Evolutionary conservation across 2,888 invertebrate genomes (phyloP).

Genomic region (Cosmorhoe ocellata): DNA sequence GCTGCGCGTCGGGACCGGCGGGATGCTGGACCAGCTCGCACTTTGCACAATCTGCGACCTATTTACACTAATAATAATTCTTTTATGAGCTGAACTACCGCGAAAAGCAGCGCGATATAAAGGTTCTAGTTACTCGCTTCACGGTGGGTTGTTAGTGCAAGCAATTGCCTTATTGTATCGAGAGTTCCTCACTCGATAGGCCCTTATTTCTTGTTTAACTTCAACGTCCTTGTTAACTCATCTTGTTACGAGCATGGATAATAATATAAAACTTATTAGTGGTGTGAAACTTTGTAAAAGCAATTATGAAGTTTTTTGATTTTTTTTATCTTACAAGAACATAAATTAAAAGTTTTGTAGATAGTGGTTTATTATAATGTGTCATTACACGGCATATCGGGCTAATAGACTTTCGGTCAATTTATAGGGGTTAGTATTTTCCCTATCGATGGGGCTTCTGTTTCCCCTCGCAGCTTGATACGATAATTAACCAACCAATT

Average conservation of each 20-base stretch:
- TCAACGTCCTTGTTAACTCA: slow-evolving; percentile 31
- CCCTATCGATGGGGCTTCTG: slow-evolving; percentile 19
- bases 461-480: slow-evolving; percentile 15
- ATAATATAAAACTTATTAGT: slow-evolving; percentile 32
- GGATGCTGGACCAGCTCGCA: slow-evolving; percentile 19
- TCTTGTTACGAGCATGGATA: slow-evolving; percentile 28
- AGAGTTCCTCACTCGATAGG: slow-evolving; percentile 41
- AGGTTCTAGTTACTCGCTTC: slow-evolving; percentile 36
- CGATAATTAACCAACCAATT: slow-evolving; percentile 16
- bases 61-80: slow-evolving; percentile 50
- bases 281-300: slow-evolving; percentile 26
- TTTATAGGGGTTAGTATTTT: slow-evolving; percentile 18
- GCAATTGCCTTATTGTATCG: slow-evolving; percentile 61
- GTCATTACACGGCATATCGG: slow-evolving; percentile 20
- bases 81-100: slow-evolving; percentile 38
- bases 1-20: slow-evolving; percentile 59
- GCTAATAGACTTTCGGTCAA: slow-evolving; percentile 23
- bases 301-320: slow-evolving; percentile 25
- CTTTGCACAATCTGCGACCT: slow-evolving; percentile 50
- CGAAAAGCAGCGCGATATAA: slow-evolving; percentile 26
- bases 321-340: slow-evolving; percentile 10
- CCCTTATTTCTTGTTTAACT: slow-evolving; percentile 46
- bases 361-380: slow-evolving; percentile 12
- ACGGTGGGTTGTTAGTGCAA: slow-evolving; percentile 50
- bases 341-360: slow-evolving; percentile 20